A percentile compares a stretch with the other conserved stretches of the same genome.
Conservation (phyloP, 2,888 invertebrate species). For the Phoenoteleia sp. region DNA sequence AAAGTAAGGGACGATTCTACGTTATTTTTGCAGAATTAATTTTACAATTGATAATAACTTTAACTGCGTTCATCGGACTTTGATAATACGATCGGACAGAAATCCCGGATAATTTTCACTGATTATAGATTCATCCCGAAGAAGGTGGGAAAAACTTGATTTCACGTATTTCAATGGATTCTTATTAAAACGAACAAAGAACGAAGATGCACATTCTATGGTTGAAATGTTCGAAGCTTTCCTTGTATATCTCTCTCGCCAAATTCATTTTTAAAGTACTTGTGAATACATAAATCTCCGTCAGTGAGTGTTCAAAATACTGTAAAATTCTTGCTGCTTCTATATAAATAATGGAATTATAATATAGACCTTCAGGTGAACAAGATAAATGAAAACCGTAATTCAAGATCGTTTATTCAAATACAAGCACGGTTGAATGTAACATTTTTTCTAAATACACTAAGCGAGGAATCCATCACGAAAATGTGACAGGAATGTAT, state of each 20-base stretch:
- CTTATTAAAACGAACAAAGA: background rate
- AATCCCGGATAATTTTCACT: background rate
- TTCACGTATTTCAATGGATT: background rate
- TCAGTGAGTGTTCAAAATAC: conserved; percentile 20
- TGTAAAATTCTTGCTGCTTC: conserved; percentile 2
- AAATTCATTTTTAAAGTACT: conserved; percentile 24
- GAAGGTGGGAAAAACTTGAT: background rate
- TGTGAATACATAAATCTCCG: conserved; percentile 33
- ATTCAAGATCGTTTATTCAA: conserved; percentile 28
- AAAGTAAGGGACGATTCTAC: too few species aligned
- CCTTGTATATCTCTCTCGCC: background rate
- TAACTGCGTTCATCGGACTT: background rate
- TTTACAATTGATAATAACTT: background rate
- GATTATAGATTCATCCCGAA: background rate
- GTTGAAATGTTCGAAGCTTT: background rate
- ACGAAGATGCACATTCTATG: background rate
- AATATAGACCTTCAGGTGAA: conserved; percentile 19
- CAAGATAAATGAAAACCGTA: conserved; percentile 34
- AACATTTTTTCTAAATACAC: conserved; percentile 5
- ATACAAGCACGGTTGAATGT: background rate
- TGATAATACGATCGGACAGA: background rate
- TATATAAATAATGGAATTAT: conserved; percentile 34
- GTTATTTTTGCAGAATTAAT: background rate
- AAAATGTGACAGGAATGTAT: background rate
- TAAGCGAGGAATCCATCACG: background rate